A percentile compares a stretch with the other conserved stretches of the same genome.
These are phyloP conservation scores for Platorchestia sp. DNA, from an alignment of 1,140 invertebrate genomes.

Conservation along the genomic window DNA sequence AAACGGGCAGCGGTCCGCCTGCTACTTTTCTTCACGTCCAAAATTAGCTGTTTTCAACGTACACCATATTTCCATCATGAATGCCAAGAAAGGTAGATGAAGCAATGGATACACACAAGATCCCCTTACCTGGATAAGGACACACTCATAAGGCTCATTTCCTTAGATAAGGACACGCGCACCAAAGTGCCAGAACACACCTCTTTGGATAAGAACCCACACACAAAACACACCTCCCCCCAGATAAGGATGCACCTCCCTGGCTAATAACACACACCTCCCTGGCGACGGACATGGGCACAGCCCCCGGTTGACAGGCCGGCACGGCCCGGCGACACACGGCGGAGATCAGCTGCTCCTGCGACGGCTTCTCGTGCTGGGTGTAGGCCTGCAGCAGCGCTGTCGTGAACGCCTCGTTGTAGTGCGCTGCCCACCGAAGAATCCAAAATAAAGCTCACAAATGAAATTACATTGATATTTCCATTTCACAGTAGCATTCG, in stretches of 20 bases:
- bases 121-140: not conserved
- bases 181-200: no score
- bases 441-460: no score
- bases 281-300: not conserved
- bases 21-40: no score
- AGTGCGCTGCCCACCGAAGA: no score
- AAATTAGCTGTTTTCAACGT: no score
- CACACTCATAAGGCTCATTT: not conserved
- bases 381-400: constrained; percentile 14
- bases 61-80: no score
- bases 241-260: not conserved
- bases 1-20: no score
- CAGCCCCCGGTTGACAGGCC: not conserved
- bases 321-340: not conserved
- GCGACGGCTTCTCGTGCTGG: not conserved
- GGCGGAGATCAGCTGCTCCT: not conserved
- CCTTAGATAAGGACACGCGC: not conserved
- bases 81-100: no score
- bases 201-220: not conserved
- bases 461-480: no score
- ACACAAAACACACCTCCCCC: not conserved
- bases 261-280: not conserved
- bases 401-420: not conserved
- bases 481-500: no score
- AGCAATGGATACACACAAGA: not conserved